Base-by-base conservation (phyloP, 1,140 invertebrate genomes). In the Coelopa frigida region DNA sequence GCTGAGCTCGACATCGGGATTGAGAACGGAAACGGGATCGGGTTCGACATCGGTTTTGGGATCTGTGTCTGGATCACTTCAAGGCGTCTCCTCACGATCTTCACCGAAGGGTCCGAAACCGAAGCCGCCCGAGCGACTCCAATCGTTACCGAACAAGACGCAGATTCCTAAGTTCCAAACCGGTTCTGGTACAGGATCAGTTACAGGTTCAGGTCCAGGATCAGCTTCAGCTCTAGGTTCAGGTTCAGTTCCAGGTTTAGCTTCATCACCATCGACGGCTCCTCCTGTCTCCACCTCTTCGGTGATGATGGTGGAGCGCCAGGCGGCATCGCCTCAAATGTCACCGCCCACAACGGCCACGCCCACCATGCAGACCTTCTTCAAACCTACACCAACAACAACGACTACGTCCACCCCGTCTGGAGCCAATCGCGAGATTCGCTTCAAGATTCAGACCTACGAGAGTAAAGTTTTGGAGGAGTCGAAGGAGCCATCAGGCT, bases 391-490 rank as follows among this genome's bases (percentile, higher is more conserved):
- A 17, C 37, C 49, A 2, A 50, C 61, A 24, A 20, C 43, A 45
- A 21, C 31, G 35, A 15, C 43, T 1, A 63, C 62, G 4, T 51
- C 55, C 3, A 58, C 53, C 0, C 53, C 35, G 40, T 12, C n/a
- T n/a, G n/a, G n/a, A 14, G 36, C 51, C 14, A 61, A 58, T 42
- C 51, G 60, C 1, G 64, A 65, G 26, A 68, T 68, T 21, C 59
- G 53, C 21, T 68, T 68, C 32, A 68, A 67, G 43, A 68, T 68
- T 26, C 64, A 68, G 44, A 68, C 64, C 17, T 68, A 68, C 31
- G 64, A 68, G 41, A 64, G 56, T 40, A 67, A 64, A 22, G n/a
- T 49, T 1, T 48, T 51, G 17, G 57, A 61, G 7, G 35, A 46
- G 6, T 7, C 38, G 14, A 32, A 44, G 17, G 32, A 24, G 18